Percentiles rank a stretch among this genome's conserved stretches.
phyloP scores from a whole-genome alignment of 2,888 invertebrate genomes.

The Drosophila melanosoma region DNA sequence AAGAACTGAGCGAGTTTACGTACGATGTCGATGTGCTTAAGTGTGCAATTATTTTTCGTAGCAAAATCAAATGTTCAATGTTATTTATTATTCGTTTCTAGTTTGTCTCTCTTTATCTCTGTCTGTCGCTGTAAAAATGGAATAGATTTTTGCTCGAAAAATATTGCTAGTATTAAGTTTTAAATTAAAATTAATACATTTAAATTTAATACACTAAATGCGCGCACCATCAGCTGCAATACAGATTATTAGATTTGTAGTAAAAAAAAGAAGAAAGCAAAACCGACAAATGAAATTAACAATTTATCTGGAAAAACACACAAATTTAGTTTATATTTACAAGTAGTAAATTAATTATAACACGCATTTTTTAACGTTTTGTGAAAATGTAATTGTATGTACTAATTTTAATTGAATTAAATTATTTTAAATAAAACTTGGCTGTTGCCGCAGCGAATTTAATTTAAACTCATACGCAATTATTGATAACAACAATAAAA shows the following conservation, averaged over 20 bases:
- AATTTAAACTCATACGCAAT: background rate
- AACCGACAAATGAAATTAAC: constrained; percentile 31
- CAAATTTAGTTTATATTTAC: constrained; percentile 48
- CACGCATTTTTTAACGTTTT: constrained; percentile 45
- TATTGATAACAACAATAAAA: background rate
- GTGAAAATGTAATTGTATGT: constrained; percentile 57
- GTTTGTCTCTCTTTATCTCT: constrained; percentile 35
- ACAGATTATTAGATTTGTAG: constrained; percentile 54
- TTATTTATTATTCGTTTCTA: constrained; percentile 61
- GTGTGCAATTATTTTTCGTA: constrained; percentile 76
- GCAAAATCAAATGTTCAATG: constrained; percentile 77
- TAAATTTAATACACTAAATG: constrained; percentile 50
- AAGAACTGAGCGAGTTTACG: constrained; percentile 77
- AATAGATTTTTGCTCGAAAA: constrained; percentile 74
- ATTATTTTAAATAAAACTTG: constrained; percentile 56
- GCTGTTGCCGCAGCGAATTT: background rate
- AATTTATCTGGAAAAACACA: constrained; percentile 36
- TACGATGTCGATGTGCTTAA: constrained; percentile 52
- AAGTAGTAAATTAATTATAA: constrained; percentile 54
- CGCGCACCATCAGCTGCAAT: constrained; percentile 22
- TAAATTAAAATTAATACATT: constrained; percentile 52
- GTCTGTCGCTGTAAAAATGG: constrained; percentile 58
- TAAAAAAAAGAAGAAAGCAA: constrained; percentile 21
- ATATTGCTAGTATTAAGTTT: constrained; percentile 73
- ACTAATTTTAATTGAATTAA: constrained; percentile 56